Evolutionary conservation across 2,888 invertebrate genomes (phyloP).

Genomic region (Tanypteryx hageni): DNA sequence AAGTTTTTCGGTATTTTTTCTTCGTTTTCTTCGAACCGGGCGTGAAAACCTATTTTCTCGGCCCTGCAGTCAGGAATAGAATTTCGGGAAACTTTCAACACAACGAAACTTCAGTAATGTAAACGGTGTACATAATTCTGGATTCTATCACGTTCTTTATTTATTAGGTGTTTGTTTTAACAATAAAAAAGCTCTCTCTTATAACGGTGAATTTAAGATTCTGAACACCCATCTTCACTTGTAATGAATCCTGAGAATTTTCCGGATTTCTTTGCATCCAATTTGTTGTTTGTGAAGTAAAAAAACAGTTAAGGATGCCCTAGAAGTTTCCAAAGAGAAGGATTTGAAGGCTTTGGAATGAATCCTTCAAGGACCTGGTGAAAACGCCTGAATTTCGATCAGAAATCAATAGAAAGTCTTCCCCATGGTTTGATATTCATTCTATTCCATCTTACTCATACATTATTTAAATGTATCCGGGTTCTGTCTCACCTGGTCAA

Average conservation of each 20-base stretch:
- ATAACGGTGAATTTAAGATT: neutral
- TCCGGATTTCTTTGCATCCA: slow-evolving; percentile 33
- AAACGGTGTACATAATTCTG: no score
- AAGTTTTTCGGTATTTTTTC: no score
- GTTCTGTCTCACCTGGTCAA: slow-evolving; percentile 40
- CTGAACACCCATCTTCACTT: neutral
- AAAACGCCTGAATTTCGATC: slow-evolving; percentile 47
- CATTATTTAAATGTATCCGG: slow-evolving; percentile 41
- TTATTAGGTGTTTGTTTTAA: no score
- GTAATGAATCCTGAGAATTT: neutral
- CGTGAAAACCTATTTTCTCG: no score
- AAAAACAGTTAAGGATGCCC: neutral
- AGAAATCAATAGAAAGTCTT: slow-evolving; percentile 45
- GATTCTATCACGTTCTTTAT: no score
- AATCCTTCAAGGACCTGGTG: slow-evolving; percentile 18
- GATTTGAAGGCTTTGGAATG: slow-evolving; percentile 28
- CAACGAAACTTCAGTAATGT: no score
- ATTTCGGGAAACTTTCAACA: no score
- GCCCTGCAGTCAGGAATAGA: no score
- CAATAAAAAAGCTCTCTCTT: no score
- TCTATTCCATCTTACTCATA: slow-evolving; percentile 31
- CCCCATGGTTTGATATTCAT: slow-evolving; percentile 51
- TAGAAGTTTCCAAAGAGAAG: slow-evolving; percentile 40
- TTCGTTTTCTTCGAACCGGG: no score
- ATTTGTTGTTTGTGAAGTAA: slow-evolving; percentile 46